Base-by-base conservation (phyloP, 2,797 vertebrate species). In the Epinephelus coioides region DNA sequence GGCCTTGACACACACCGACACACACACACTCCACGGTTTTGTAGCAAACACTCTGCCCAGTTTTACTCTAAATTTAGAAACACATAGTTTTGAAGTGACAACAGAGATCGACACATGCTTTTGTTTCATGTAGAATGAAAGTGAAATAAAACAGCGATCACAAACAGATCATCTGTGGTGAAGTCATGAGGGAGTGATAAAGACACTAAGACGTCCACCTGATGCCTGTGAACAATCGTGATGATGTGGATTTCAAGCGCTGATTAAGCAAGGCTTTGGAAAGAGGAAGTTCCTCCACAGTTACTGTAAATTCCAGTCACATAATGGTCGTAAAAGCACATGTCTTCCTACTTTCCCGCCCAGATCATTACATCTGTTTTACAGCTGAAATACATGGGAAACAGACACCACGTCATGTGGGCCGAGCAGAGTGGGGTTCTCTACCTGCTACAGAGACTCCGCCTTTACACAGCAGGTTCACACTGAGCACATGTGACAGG, bases 1-100 rank as follows among this genome's bases (percentile, higher is more conserved):
- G 78, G 83, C 83, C 82, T 93, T 91, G 73, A 83, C 73, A 70
- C 75, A 78, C 68, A 19, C 57, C 73, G 50, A 18, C 34, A 57
- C 51, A 57, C 64, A 66, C 15, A 44, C 44, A 51, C 56, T 43
- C 1, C 34, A 2, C 7, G 2, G 34, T 7, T 34, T 34, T 34
- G 7, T 2, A 34, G 34, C 34, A 34, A 34, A 34, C 34, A 34
- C 34, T 66, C 50, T 27, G 59, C 59, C 56, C 73, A 49, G 27
- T 49, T 79, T 62, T 77, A 73, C 69, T 89, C 76, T 79, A 57
- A 69, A 82, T 66, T 17, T 46, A 74, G 79, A 68, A 83, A 61
- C 78, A 79, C n/a, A 76, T 40, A 47, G 21, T 86, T 82, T 79
- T 3, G 30, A 63, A 64, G 6, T 66, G 51, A 73, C 83, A 11